A percentile compares a stretch with the other conserved stretches of the same genome.
These are phyloP conservation scores for Capitella teleta DNA, from an alignment of 1,140 invertebrate species.

Conservation along the genomic window DNA sequence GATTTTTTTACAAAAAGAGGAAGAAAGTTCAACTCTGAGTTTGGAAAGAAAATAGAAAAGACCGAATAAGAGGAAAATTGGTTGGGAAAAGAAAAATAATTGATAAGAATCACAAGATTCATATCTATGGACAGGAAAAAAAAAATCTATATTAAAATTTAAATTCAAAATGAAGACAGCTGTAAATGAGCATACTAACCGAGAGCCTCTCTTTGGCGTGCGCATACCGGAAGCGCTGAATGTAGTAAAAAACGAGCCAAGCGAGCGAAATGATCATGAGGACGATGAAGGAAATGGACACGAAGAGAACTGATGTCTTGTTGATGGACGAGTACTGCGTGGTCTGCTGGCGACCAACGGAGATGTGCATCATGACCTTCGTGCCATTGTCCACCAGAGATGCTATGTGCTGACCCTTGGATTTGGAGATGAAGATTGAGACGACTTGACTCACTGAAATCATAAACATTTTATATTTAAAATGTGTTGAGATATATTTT, in stretches of 20 bases:
- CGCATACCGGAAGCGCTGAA: slow-evolving; percentile 81
- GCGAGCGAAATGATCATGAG: slow-evolving; percentile 85
- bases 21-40: too few relatives aligned
- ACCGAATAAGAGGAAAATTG: too few relatives aligned
- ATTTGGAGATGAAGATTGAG: slow-evolving; percentile 62
- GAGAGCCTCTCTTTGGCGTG: slow-evolving; percentile 71
- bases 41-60: too few relatives aligned
- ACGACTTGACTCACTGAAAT: slow-evolving; percentile 52
- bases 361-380: slow-evolving; percentile 56
- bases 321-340: slow-evolving; percentile 17
- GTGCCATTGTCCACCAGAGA: slow-evolving; percentile 55
- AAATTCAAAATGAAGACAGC: too few relatives aligned
- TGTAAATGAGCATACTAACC: slow-evolving; percentile 52
- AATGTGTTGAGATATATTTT: too few relatives aligned
- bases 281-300: slow-evolving; percentile 87
- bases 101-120: too few relatives aligned
- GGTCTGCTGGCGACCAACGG: slow-evolving; percentile 39
- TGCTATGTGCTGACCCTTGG: slow-evolving; percentile 60
- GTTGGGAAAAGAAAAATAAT: too few relatives aligned
- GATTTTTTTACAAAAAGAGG: too few relatives aligned
- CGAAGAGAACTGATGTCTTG: slow-evolving; percentile 67
- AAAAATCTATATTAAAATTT: too few relatives aligned
- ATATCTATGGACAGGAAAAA: too few relatives aligned
- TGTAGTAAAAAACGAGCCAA: slow-evolving; percentile 89
- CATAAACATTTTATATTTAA: too few relatives aligned